Base-by-base conservation (phyloP, 35 echinoderm and acorn worm genomes). In the Apostichopus japonicus region DNA sequence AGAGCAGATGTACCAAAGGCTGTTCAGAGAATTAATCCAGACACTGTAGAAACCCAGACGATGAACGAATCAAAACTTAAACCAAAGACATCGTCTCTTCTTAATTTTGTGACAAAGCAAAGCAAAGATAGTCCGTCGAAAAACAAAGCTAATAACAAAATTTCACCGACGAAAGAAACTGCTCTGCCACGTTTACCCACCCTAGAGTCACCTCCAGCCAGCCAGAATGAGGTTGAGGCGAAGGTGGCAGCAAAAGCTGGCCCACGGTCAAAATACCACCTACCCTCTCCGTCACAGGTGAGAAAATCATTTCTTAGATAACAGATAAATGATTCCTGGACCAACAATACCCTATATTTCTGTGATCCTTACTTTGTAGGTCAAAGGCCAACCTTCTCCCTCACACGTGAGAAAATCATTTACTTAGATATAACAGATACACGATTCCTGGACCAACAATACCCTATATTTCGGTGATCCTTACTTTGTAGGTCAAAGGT, bases 211-310 rank as follows among this genome's bases (percentile, higher is more conserved):
- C 86, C 86, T 27, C 92, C 93, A 5, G 56, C 44, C 72, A 65
- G 77, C 79, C 70, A 83, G 55, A 91, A 62, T 15, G 54, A 13
- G 3, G 23, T 67, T 24, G 71, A 10, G 51, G 75, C 0, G 11
- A 56, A 24, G n/a, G 67, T 65, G 44, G 8, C 53, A 4, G 56
- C 55, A 56, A 33, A 53, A 51, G 61, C 65, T 79, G 73, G 52
- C 44, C 44, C 44, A 54, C 23, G 14, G 58, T 58, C 79, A 54
- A 87, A 83, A 17, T 91, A 91, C 27, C 80, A 73, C 67, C n/a
- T 96, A 19, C 95, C 95, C 0, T 93, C 95, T 19, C 95, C 95
- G 79, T 96, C 95, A 57, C 92, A 94, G 89, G 93, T 94, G 82
- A 55, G 79, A 80, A 9, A 4, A 17, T 5, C 76, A 78, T 78